A percentile compares a stretch with the other conserved stretches of the same genome.
These are phyloP conservation scores for Zaprionus capensis DNA, from an alignment of 1,140 invertebrate species.

Conservation along the genomic window DNA sequence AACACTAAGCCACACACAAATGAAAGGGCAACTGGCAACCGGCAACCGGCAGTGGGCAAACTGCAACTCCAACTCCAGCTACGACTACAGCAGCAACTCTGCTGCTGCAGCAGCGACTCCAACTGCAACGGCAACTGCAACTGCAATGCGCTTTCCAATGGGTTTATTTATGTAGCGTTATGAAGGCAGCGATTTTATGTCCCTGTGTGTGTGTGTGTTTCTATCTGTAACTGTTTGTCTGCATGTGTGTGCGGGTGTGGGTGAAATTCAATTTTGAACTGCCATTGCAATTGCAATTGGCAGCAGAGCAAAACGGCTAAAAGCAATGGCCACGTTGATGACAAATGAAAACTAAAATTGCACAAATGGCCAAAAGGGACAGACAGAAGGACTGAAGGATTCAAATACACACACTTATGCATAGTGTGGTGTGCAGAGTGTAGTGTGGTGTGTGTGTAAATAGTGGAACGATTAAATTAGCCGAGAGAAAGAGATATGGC, in stretches of 20 bases:
- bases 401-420: neutral
- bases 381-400: neutral
- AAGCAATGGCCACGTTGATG: conserved; percentile 65
- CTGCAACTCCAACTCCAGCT: conserved; percentile 47
- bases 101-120: conserved; percentile 14
- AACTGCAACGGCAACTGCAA: conserved; percentile 26
- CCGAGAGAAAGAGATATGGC: neutral
- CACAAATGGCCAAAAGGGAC: conserved; percentile 40
- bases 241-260: conserved; percentile 23
- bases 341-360: conserved; percentile 78
- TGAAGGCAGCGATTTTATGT: conserved; percentile 58
- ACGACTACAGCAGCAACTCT: conserved; percentile 43
- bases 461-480: conserved; percentile 1
- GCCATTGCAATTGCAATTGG: conserved; percentile 76
- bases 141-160: conserved; percentile 74
- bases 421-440: neutral
- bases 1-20: conserved; percentile 39
- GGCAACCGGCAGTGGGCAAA: conserved; percentile 5
- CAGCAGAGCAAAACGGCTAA: conserved; percentile 56
- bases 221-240: conserved; percentile 3
- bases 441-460: neutral
- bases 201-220: conserved; percentile 20
- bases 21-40: conserved; percentile 42
- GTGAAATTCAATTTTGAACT: conserved; percentile 75
- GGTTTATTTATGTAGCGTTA: conserved; percentile 81